A percentile compares a stretch with the other conserved stretches of the same genome.
These are phyloP conservation scores for Propsilocerus akamusi DNA, from an alignment of 1,140 invertebrate species.

Conservation along the genomic window DNA sequence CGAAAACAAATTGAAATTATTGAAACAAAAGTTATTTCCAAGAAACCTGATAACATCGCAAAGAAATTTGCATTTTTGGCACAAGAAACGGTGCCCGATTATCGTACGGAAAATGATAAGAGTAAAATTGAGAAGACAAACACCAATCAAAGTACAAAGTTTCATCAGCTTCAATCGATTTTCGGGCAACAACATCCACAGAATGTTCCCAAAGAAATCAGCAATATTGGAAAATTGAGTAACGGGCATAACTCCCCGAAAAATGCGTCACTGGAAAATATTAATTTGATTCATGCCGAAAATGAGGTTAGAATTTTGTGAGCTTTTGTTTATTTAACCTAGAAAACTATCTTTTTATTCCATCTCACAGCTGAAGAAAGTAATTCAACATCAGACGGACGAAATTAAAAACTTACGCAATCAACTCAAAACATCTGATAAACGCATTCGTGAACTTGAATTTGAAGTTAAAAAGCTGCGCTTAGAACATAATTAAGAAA, in stretches of 20 bases:
- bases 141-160: conserved; percentile 55
- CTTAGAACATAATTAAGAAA: too few species aligned
- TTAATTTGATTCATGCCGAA: conserved; percentile 31
- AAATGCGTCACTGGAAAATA: conserved; percentile 8
- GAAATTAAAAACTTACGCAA: conserved; percentile 54
- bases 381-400: conserved; percentile 56
- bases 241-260: conserved; percentile 15
- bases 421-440: conserved; percentile 53
- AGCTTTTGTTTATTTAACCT: background rate
- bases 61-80: conserved; percentile 72
- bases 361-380: conserved; percentile 41
- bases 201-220: conserved; percentile 21
- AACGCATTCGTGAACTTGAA: conserved; percentile 57
- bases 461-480: conserved; percentile 5
- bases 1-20: background rate
- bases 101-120: conserved; percentile 37
- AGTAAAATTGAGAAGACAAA: conserved; percentile 54
- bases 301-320: conserved; percentile 30
- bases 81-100: conserved; percentile 65
- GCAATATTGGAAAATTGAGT: conserved; percentile 32
- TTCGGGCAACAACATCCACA: conserved; percentile 37
- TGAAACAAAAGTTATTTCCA: conserved; percentile 14
- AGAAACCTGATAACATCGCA: conserved; percentile 48
- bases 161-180: conserved; percentile 51
- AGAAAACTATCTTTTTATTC: conserved; percentile 8